A percentile compares a stretch with the other conserved stretches of the same genome.
Evolutionary conservation across 2,888 invertebrate genomes (phyloP).

Genomic region (Limnephilus lunatus): DNA sequence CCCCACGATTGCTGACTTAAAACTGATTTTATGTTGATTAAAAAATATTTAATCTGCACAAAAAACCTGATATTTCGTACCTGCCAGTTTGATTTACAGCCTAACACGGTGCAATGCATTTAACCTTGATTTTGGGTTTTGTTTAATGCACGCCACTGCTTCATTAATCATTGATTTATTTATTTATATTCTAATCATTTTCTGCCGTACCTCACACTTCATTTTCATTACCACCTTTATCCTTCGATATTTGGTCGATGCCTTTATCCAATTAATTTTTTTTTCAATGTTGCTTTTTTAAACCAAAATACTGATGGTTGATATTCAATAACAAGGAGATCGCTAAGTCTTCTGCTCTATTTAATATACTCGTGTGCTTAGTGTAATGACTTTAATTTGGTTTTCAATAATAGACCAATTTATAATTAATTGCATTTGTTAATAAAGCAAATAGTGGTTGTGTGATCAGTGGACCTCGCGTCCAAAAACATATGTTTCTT

Average conservation of each 20-base stretch:
- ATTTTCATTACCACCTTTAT: background rate
- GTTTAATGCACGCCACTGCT: constrained; percentile 28
- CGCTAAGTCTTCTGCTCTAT: background rate
- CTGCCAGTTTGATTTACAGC: constrained; percentile 54
- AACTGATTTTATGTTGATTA: background rate
- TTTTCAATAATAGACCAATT: background rate
- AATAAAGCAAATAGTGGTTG: too few relatives aligned
- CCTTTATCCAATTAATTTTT: background rate
- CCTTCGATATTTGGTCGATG: background rate
- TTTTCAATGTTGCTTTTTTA: background rate
- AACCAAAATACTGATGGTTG: background rate
- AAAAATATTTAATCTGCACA: background rate
- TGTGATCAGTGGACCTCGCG: too few relatives aligned
- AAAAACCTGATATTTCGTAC: constrained; percentile 38
- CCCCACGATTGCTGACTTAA: background rate
- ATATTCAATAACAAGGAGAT: background rate
- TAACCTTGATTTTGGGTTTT: constrained; percentile 50
- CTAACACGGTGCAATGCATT: constrained; percentile 41
- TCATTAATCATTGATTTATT: constrained; percentile 44
- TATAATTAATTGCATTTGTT: background rate
- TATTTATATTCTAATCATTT: background rate
- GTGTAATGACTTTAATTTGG: background rate
- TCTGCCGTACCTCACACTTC: background rate
- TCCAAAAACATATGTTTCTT: too few relatives aligned
- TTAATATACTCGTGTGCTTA: background rate